Evolutionary conservation across 2,888 invertebrate genomes (phyloP).

Genomic region (Parelbella ahira): DNA sequence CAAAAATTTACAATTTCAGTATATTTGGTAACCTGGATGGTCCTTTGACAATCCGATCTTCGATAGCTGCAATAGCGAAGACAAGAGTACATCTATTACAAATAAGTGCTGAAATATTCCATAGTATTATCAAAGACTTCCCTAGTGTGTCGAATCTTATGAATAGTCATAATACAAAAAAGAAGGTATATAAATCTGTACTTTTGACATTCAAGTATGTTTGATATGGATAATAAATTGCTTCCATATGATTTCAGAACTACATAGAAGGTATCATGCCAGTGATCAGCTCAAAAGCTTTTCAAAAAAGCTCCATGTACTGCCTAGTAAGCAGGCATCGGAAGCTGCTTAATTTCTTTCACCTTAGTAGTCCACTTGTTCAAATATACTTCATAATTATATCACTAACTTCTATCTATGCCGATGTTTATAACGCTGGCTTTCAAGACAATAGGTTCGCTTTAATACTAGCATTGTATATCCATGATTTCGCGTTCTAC

Average conservation of each 20-base stretch:
- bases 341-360: slow-evolving; percentile 3
- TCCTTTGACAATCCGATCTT: slow-evolving; percentile 36
- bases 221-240: neutral
- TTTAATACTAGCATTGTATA: slow-evolving; percentile 44
- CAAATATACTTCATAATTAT: slow-evolving; percentile 49
- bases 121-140: slow-evolving; percentile 53
- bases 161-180: slow-evolving; percentile 34
- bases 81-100: slow-evolving; percentile 51
- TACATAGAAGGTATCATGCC: slow-evolving; percentile 42
- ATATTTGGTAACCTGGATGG: slow-evolving; percentile 60
- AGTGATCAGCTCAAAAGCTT: slow-evolving; percentile 23
- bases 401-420: slow-evolving; percentile 47
- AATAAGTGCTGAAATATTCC: slow-evolving; percentile 50
- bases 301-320: slow-evolving; percentile 25
- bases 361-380: slow-evolving; percentile 36
- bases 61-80: slow-evolving; percentile 41
- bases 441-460: slow-evolving; percentile 47
- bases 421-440: slow-evolving; percentile 58
- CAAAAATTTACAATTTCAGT: slow-evolving; percentile 37
- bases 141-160: slow-evolving; percentile 42
- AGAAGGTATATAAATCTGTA: slow-evolving; percentile 35
- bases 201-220: neutral
- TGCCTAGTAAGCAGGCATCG: slow-evolving; percentile 1
- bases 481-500: slow-evolving; percentile 49
- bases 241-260: slow-evolving; percentile 35